A percentile compares a stretch with the other conserved stretches of the same genome.
phyloP scores from a whole-genome alignment of 2,113 vertebrate species.

The Muntiacus reevesi region DNA sequence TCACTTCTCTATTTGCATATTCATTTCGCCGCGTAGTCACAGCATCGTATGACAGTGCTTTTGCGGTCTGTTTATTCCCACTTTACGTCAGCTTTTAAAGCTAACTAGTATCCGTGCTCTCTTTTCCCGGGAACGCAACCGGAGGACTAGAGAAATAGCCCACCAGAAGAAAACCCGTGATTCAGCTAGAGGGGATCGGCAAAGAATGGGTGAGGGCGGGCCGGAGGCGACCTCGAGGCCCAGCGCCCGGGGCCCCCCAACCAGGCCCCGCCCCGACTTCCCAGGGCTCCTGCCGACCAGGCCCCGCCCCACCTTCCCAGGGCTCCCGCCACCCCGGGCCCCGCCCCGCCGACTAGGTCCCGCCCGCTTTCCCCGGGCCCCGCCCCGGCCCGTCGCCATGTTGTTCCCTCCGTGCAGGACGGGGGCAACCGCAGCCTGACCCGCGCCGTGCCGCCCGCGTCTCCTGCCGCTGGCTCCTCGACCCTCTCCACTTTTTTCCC shows the following conservation, averaged over 20 bases:
- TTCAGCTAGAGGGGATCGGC: fast-evolving
- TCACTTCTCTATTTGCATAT: neutral
- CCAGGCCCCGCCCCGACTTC: neutral
- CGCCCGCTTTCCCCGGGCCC: neutral
- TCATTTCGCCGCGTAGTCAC: neutral
- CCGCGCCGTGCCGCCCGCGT: fast-evolving
- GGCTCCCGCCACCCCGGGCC: neutral
- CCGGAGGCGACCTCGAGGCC: neutral
- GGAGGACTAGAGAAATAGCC: neutral
- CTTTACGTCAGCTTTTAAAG: neutral
- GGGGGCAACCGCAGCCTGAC: neutral
- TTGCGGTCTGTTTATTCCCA: neutral
- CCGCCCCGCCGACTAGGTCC: neutral
- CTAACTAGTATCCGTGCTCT: neutral
- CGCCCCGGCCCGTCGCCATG: constrained; percentile 72
- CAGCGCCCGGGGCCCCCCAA: neutral
- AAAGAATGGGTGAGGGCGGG: neutral
- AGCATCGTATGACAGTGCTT: neutral
- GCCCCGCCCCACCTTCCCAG: neutral
- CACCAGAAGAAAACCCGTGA: neutral
- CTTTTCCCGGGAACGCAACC: neutral
- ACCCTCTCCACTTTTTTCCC: neutral
- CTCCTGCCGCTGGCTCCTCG: fast-evolving
- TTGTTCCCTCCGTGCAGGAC: constrained; percentile 55
- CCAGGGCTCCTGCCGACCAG: neutral